phyloP scores from a whole-genome alignment of 2,888 invertebrate species.

The Drosophila nr. perissopoda region DNA sequence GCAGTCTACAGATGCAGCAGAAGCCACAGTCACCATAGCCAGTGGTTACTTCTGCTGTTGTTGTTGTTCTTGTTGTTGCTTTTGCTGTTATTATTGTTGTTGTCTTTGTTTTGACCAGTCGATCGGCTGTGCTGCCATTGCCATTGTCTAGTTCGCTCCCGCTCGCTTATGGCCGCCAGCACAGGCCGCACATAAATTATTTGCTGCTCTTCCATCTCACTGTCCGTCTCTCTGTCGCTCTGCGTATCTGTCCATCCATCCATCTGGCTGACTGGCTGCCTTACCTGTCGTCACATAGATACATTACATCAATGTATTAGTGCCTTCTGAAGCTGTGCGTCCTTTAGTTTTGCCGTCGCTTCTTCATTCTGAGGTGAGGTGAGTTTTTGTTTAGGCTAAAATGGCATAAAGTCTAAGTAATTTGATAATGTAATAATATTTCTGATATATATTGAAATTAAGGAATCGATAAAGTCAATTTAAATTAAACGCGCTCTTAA shows the following conservation, averaged over 20 bases:
- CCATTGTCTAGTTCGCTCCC: conserved; percentile 47
- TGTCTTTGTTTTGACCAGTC: conserved; percentile 74
- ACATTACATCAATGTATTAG: conserved; percentile 34
- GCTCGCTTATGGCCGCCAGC: conserved; percentile 63
- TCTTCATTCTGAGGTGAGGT: conserved; percentile 35
- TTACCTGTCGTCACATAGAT: conserved; percentile 66
- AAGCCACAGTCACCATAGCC: conserved; percentile 39
- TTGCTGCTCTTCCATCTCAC: conserved; percentile 39
- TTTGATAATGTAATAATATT: neutral
- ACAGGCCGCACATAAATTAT: conserved; percentile 67
- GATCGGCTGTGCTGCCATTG: conserved; percentile 57
- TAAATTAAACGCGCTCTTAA: neutral
- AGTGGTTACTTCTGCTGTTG: conserved; percentile 50
- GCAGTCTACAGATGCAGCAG: conserved; percentile 49
- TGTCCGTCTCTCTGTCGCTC: conserved; percentile 18
- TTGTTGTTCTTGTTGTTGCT: conserved; percentile 16
- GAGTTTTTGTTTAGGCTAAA: neutral
- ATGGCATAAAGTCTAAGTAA: neutral
- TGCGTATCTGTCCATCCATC: conserved; percentile 16
- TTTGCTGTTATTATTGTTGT: conserved; percentile 40
- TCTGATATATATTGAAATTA: neutral
- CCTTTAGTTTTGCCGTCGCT: conserved; percentile 66
- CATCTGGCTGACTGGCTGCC: conserved; percentile 30
- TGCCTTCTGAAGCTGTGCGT: conserved; percentile 31
- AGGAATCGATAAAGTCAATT: neutral